phyloP scores from a whole-genome alignment of 2,113 vertebrate species.

The Thryonomys swinderianus region DNA sequence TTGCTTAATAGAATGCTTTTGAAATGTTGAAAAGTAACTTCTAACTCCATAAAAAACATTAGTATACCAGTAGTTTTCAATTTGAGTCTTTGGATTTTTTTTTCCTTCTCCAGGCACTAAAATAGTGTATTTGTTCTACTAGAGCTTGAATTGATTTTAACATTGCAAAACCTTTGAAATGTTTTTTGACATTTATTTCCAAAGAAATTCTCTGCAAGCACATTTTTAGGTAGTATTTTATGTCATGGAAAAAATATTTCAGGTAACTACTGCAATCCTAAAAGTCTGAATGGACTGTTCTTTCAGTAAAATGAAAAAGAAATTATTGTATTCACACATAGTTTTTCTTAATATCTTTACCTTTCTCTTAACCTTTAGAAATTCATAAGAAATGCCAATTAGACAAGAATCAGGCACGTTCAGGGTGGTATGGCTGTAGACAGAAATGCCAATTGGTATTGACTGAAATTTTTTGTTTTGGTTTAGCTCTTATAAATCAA shows the following conservation, averaged over 20 bases:
- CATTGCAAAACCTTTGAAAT: slow-evolving; percentile 16
- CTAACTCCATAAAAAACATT: slow-evolving; percentile 1
- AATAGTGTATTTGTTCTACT: not conserved
- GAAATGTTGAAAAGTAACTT: slow-evolving; percentile 19
- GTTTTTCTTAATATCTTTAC: slow-evolving; percentile 15
- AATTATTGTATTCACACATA: not conserved
- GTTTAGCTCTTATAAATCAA: not conserved
- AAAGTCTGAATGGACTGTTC: slow-evolving; percentile 4
- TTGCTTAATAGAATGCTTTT: slow-evolving; percentile 41
- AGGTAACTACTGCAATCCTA: slow-evolving; percentile 1
- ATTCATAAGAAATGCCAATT: slow-evolving; percentile 28
- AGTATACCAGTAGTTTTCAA: not conserved
- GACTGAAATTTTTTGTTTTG: not conserved
- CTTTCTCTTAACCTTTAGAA: slow-evolving; percentile 42
- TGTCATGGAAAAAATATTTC: slow-evolving; percentile 12
- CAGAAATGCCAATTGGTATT: slow-evolving; percentile 4
- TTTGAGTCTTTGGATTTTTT: not conserved
- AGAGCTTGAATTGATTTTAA: slow-evolving; percentile 19
- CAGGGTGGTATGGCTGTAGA: no score
- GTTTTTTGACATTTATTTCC: not conserved
- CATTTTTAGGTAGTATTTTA: slow-evolving; percentile 14
- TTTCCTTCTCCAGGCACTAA: slow-evolving; percentile 10
- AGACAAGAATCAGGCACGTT: not conserved
- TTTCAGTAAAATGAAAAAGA: slow-evolving; percentile 9
- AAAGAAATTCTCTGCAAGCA: slow-evolving; percentile 34